Conservation (phyloP, 92 coral and sea anemone species). For the Heteractis magnifica region DNA sequence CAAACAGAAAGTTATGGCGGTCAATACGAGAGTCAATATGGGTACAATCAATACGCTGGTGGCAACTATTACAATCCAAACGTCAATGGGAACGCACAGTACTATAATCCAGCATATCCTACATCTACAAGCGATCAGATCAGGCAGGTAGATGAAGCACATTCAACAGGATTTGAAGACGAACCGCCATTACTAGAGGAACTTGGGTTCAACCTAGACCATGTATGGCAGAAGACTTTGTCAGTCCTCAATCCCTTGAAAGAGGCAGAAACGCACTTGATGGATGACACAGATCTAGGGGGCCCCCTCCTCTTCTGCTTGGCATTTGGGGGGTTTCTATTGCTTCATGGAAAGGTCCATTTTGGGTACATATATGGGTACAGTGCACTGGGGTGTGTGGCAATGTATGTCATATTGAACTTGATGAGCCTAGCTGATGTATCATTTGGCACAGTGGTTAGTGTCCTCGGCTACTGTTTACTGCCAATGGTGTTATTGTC, state of each 20-base stretch:
- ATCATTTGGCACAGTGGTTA: constrained; percentile 80
- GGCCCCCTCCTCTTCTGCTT: constrained; percentile 94
- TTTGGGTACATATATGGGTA: constrained; percentile 96
- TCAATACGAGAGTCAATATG: constrained; percentile 33
- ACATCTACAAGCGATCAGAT: constrained; percentile 47
- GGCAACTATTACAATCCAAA: constrained; percentile 56
- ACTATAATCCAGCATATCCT: constrained; percentile 49
- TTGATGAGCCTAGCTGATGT: constrained; percentile 97
- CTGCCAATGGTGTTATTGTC: constrained; percentile 92
- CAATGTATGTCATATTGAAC: constrained; percentile 90
- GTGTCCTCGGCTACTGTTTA: constrained; percentile 92
- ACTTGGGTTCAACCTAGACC: constrained; percentile 93
- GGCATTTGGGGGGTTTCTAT: constrained; percentile 90
- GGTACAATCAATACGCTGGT: constrained; percentile 53
- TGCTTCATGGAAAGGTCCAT: constrained; percentile 92
- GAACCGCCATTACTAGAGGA: constrained; percentile 95
- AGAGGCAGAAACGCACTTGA: constrained; percentile 79
- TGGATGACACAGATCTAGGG: constrained; percentile 99
- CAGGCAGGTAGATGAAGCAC: constrained; percentile 78
- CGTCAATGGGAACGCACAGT: constrained; percentile 58
- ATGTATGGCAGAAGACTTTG: constrained; percentile 92
- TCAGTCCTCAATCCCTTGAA: constrained; percentile 95
- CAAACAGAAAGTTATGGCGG: constrained; percentile 23
- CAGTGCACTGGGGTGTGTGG: constrained; percentile 80
- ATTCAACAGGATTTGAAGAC: constrained; percentile 82